Evolutionary conservation across 1,140 invertebrate species (phyloP).

Genomic region (Pararge aegeria): DNA sequence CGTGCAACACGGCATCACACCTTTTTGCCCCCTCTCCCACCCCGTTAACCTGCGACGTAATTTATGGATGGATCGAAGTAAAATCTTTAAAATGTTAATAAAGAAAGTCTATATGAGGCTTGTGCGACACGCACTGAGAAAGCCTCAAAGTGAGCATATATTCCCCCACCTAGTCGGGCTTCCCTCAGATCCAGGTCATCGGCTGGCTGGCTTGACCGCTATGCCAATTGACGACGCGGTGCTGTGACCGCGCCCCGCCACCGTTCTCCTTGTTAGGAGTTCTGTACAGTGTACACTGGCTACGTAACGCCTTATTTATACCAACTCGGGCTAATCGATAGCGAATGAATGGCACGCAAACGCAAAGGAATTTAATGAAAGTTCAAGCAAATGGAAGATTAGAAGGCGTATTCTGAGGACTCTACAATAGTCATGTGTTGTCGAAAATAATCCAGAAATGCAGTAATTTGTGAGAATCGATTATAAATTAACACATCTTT

Average conservation of each 20-base stretch:
- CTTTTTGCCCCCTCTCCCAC: too few species aligned
- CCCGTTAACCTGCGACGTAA: too few species aligned
- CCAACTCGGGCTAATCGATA: constrained; percentile 35
- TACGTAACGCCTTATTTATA: constrained; percentile 47
- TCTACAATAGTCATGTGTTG: background rate
- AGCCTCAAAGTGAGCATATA: constrained; percentile 24
- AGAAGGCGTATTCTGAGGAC: background rate
- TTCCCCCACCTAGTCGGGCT: constrained; percentile 53
- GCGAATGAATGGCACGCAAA: constrained; percentile 38
- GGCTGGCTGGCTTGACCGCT: constrained; percentile 57
- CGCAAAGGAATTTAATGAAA: constrained; percentile 35
- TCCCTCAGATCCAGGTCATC: constrained; percentile 70
- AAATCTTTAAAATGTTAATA: background rate
- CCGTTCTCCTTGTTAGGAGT: constrained; percentile 44
- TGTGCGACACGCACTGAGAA: constrained; percentile 9
- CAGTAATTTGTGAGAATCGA: too few species aligned
- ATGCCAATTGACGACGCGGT: constrained; percentile 41
- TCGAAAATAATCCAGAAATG: too few species aligned
- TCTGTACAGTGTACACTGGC: constrained; percentile 40
- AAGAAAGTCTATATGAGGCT: background rate
- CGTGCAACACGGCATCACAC: too few species aligned
- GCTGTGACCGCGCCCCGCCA: constrained; percentile 40
- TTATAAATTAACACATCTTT: too few species aligned
- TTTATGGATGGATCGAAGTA: too few species aligned
- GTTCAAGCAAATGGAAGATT: constrained; percentile 22